These are phyloP conservation scores for Eumacrocentrus americanus DNA, from an alignment of 2,888 invertebrate genomes.

Conservation along the genomic window DNA sequence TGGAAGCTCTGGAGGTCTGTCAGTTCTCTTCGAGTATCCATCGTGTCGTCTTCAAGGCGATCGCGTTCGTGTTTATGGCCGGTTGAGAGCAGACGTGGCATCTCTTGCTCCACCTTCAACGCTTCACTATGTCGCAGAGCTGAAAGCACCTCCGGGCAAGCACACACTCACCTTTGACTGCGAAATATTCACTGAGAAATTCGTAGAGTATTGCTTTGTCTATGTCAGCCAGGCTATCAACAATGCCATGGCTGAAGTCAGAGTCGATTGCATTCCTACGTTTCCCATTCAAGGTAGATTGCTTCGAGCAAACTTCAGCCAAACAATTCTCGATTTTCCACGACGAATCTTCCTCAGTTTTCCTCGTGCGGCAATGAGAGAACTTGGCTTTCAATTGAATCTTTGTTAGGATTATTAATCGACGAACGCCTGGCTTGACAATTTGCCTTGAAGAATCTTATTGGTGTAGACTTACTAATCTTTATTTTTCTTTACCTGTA, in stretches of 20 bases:
- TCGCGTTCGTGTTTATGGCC: slow-evolving; percentile 79
- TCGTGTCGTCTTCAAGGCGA: slow-evolving; percentile 81
- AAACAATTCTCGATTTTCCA: not conserved
- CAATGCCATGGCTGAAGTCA: slow-evolving; percentile 83
- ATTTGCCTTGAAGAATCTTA: not conserved
- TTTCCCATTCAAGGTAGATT: slow-evolving; percentile 75
- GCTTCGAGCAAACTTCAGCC: not conserved
- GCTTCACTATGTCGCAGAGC: slow-evolving; percentile 71
- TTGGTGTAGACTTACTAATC: not conserved
- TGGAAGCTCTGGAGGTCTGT: slow-evolving; percentile 72
- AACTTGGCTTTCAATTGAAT: no score
- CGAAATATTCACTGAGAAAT: slow-evolving; percentile 81
- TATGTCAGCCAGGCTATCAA: slow-evolving; percentile 86
- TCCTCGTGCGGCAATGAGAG: not conserved
- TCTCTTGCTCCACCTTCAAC: slow-evolving; percentile 72
- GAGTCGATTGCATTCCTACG: slow-evolving; percentile 85
- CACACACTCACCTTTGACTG: slow-evolving; percentile 81
- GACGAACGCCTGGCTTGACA: not conserved
- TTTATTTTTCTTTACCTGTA: not conserved
- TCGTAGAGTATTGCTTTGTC: slow-evolving; percentile 86
- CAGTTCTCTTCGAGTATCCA: slow-evolving; percentile 84
- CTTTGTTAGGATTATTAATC: not conserved
- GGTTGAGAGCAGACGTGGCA: slow-evolving; percentile 73
- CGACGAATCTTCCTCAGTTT: not conserved
- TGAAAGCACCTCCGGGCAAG: slow-evolving; percentile 72